Conservation (phyloP, 2,113 vertebrate species). For the Bufo gargarizans region DNA sequence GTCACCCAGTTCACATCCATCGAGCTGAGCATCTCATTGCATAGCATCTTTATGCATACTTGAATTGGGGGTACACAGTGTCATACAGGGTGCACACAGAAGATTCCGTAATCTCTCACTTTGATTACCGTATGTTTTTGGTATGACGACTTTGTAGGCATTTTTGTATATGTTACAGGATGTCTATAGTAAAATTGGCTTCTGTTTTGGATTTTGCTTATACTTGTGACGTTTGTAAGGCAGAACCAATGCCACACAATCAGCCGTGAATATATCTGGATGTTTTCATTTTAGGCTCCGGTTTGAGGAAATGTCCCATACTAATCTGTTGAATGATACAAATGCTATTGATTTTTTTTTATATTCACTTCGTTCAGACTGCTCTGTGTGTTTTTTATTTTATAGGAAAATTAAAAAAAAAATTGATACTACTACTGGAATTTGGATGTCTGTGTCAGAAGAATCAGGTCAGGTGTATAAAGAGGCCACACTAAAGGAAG, state of each 20-base stretch:
- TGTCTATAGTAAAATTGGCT: conserved; percentile 5
- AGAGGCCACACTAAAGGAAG: not conserved
- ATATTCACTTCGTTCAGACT: conserved; percentile 17
- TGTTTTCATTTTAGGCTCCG: not conserved
- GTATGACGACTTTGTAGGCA: not conserved
- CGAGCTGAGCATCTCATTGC: not conserved
- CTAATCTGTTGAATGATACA: conserved; percentile 6
- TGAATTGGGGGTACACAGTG: not conserved
- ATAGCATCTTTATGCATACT: not conserved
- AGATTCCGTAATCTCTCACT: not conserved
- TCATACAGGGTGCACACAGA: not conserved
- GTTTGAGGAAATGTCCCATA: not conserved
- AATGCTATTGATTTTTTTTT: conserved; percentile 26
- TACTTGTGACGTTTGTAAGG: not conserved
- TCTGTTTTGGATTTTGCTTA: conserved; percentile 17
- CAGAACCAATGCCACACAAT: not conserved
- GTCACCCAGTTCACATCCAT: conserved; percentile 18
- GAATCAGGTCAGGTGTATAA: not conserved
- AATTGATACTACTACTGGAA: not conserved
- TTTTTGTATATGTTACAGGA: conserved; percentile 14
- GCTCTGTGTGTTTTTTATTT: conserved; percentile 34
- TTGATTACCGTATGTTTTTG: not conserved
- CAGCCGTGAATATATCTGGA: not conserved
- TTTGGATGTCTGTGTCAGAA: not conserved
- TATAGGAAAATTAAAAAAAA: conserved; percentile 32